Evolutionary conservation across 2,888 invertebrate species (phyloP), one percentile per base, ranked within the genome.

Genomic region (Agrilus mali): DNA sequence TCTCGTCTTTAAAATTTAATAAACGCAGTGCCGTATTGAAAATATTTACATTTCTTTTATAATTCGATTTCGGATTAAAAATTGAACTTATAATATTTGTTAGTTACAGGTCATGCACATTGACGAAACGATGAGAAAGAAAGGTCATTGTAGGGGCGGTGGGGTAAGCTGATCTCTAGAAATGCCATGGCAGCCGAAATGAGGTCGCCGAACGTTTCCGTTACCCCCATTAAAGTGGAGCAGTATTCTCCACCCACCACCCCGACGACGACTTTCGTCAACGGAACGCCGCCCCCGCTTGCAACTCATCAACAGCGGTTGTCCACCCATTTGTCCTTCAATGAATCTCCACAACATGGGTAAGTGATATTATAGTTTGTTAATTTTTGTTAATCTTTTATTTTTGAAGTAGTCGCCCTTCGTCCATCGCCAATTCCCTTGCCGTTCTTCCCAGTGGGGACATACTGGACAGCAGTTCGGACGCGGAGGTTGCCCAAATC

Each of bases 401-500:
- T 10, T 10, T 27, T 27, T 45, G 47, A 47, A 44, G 52, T 55
- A 42, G 53, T 52, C 33, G 57, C 56, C 10, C 58, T 56, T 37
- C 51, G 58, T 34, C 49, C 56, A 10, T 43, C 56, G 40, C 14
- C 16, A 46, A 40, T 54, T 54, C 48, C 51, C 55, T 41, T 49
- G 40, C 55, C 31, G 51, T 53, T 33, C 48, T 50, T 38, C 47
- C 52, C 16, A 46, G 45, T 40, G 46, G 45, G n/a, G 60, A 59
- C 42, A 47, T 69, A 27, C 69, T 72, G 49, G 82, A 82, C 61
- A 81, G 81, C 57, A 78, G 77, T 60, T 77, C 77, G 47, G 85
- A 86, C 61, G 82, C 82, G n/a, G 85, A 86, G 64, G 80, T 86
- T 56, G 83, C 84, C 59, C 80, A 80, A 58, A 83, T 85, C 50